Evolutionary conservation across 2,888 invertebrate species (phyloP).

Genomic region (Hydroisotoma schaefferi): DNA sequence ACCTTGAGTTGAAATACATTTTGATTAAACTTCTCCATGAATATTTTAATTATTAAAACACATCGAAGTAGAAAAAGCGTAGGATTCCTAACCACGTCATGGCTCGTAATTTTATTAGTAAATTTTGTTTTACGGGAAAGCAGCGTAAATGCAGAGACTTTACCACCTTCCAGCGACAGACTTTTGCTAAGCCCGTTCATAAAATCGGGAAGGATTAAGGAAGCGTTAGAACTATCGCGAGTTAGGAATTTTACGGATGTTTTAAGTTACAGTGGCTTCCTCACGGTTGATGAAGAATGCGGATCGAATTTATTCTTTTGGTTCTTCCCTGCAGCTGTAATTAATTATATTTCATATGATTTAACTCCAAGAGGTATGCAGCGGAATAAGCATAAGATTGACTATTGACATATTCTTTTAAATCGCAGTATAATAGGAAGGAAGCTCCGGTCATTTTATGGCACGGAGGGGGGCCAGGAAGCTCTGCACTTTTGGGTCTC

Average conservation of each 20-base stretch:
- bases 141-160: no score
- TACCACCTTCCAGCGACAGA: neutral
- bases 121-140: no score
- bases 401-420: no score
- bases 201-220: constrained; percentile 65
- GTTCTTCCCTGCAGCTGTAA: constrained; percentile 75
- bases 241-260: constrained; percentile 52
- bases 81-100: no score
- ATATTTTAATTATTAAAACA: no score
- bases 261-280: constrained; percentile 72
- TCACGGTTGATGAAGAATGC: constrained; percentile 74
- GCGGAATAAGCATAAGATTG: no score
- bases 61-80: no score
- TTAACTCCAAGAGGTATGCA: no score
- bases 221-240: constrained; percentile 57
- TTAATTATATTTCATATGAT: constrained; percentile 11
- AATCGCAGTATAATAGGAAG: constrained; percentile 17
- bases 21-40: no score
- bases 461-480: constrained; percentile 62
- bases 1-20: no score
- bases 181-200: constrained; percentile 72
- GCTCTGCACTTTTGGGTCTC: constrained; percentile 57
- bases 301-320: constrained; percentile 86
- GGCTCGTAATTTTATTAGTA: no score
- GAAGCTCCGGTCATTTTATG: constrained; percentile 55